Base-by-base conservation (phyloP, 2,888 invertebrate genomes). In the Hypena proboscidalis region DNA sequence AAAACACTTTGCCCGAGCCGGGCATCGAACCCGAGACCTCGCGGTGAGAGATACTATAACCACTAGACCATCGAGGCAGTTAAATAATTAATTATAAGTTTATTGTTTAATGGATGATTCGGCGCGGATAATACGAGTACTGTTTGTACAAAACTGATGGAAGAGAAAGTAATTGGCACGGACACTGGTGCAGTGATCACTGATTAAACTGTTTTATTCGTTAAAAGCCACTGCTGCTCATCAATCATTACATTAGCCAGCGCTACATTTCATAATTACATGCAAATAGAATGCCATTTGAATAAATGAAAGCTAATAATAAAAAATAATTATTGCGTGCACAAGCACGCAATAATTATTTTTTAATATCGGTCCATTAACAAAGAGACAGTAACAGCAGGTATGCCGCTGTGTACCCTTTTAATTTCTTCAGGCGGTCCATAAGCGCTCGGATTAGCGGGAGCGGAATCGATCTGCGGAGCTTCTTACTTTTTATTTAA, bases 321-420 rank as follows among this genome's bases (percentile, higher is more conserved):
- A n/a, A n/a, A n/a, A n/a, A n/a, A n/a, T n/a, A n/a, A n/a, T n/a
- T n/a, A n/a, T n/a, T n/a, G n/a, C n/a, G n/a, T n/a, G n/a, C n/a
- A n/a, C n/a, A n/a, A n/a, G 53, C 46, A 57, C 43, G 54, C 53
- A 48, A 57, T 59, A 61, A 70, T 66, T 60, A 64, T 67, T 67
- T 66, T 72, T 67, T 67, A 63, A 64, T 61, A 69, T 60, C 56
- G 13, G 21, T 40, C 60, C 58, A 63, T 70, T 66, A 72, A 56
- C 58, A 59, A 60, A 52, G 61, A 55, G 20, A 43, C 39, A 42
- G 48, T n/a, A n/a, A n/a, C n/a, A n/a, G n/a, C n/a, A n/a, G n/a
- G n/a, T n/a, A 59, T 51, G 48, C 55, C 36, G 56, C 36, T 61
- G 54, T 58, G 42, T 50, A 49, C 44, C 46, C 37, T 49, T 68